Evolutionary conservation across 2,797 vertebrate genomes (phyloP), one percentile per base, ranked within the genome.

Genomic region (Gallinago stenura): DNA sequence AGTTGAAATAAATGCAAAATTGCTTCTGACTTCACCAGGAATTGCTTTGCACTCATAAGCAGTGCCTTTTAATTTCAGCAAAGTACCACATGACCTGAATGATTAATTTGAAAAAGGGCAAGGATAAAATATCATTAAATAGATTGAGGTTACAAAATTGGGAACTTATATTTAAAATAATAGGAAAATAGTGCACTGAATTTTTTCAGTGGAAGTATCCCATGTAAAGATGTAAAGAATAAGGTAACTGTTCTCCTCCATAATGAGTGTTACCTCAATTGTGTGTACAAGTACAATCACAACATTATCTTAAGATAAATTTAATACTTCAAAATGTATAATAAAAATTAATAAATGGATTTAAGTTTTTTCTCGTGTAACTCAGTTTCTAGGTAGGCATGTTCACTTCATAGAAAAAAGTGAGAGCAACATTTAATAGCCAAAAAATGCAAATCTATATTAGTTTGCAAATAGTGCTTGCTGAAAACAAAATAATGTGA

Each of bases 31-130:
- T 89, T 92, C 39, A 25, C 20, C 8, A 70, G 71, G 25, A 93
- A 83, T 51, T 75, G 46, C 60, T 95, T 95, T 89, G 39, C 66
- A 89, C 46, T 87, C 56, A 46, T 66, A 80, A 87, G 39, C n/a
- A 69, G 33, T 15, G 64, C 39, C 39, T 92, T 83, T 62, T 93
- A 45, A 83, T 89, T 95, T 91, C 48, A 56, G 81, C 65, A 41
- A 84, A 92, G 64, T 83, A 84, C 30, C 54, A 65, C 39, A 78
- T 2, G 17, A 76, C 35, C 87, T 76, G 77, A 93, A 72, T 73
- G 73, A 75, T 85, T 82, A 66, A 75, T 85, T 82, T 91, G 87
- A 7, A 39, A 94, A 89, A 95, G 89, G 78, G 48, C 71, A 94
- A 89, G 37, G 28, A 73, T 89, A 93, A 83, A 87, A 75, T 65